A percentile compares a stretch with the other conserved stretches of the same genome.
phyloP scores from a whole-genome alignment of 2,888 invertebrate genomes.

The Folsomia candida region DNA sequence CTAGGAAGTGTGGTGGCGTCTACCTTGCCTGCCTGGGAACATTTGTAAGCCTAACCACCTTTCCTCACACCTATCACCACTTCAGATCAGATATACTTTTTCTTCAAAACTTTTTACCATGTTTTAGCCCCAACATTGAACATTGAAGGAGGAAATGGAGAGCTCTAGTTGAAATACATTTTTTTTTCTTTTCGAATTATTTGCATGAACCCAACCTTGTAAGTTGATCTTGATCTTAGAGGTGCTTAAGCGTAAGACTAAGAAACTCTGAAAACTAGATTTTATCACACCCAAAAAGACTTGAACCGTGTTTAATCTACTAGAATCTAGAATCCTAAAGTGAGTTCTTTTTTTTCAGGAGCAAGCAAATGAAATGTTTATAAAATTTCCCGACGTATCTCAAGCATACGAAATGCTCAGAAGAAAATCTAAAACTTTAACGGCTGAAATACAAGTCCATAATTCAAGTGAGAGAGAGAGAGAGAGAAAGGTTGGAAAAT shows the following conservation, averaged over 20 bases:
- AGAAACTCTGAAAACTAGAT: background rate
- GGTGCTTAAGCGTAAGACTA: background rate
- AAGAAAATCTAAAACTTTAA: conserved; percentile 4
- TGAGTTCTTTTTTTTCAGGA: background rate
- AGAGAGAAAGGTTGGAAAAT: background rate
- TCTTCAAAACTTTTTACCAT: background rate
- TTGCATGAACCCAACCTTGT: background rate
- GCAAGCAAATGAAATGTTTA: background rate
- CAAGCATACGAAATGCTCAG: background rate
- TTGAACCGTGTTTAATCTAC: conserved; percentile 6
- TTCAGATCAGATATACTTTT: background rate
- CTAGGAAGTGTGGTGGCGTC: background rate
- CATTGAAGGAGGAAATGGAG: too few relatives aligned
- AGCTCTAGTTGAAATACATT: background rate
- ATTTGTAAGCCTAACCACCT: background rate
- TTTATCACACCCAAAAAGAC: conserved; percentile 7
- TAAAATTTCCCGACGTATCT: background rate
- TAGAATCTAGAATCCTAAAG: background rate
- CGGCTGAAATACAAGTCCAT: conserved; percentile 2
- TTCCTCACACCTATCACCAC: background rate
- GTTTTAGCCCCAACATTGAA: too few relatives aligned
- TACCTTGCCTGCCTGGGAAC: background rate
- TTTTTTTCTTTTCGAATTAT: conserved; percentile 2
- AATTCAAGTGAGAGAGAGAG: background rate
- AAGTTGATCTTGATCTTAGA: conserved; percentile 2